Conservation (phyloP, 2,888 invertebrate genomes). For the Steinernema carpocapsae region DNA sequence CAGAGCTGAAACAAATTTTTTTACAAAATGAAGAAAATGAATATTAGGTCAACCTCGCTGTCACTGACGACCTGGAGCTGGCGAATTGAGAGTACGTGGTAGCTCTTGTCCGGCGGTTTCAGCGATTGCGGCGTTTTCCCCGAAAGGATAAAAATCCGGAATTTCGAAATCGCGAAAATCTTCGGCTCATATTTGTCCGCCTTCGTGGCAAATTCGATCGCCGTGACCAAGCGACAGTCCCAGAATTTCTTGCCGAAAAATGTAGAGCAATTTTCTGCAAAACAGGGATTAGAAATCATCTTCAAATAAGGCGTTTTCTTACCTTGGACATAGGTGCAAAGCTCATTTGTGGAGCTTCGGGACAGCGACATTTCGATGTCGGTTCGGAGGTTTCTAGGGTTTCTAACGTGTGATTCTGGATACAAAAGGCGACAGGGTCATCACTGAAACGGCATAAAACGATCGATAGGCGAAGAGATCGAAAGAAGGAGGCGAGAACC, state of each 20-base stretch:
- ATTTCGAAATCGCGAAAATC: slow-evolving; percentile 64
- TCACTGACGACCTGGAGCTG: slow-evolving; percentile 18
- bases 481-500: neutral
- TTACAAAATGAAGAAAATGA: neutral
- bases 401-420: slow-evolving; percentile 17
- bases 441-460: slow-evolving; percentile 5
- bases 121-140: slow-evolving; percentile 54
- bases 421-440: slow-evolving; percentile 4
- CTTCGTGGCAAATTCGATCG: slow-evolving; percentile 47
- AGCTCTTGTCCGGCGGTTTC: slow-evolving; percentile 14
- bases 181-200: slow-evolving; percentile 61
- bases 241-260: slow-evolving; percentile 67
- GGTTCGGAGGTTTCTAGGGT: too few species aligned
- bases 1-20: slow-evolving; percentile 9
- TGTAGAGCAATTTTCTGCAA: slow-evolving; percentile 60
- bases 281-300: slow-evolving; percentile 15
- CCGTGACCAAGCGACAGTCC: slow-evolving; percentile 58
- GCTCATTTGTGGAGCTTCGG: slow-evolving; percentile 59
- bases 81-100: slow-evolving; percentile 3
- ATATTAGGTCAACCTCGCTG: neutral
- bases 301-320: slow-evolving; percentile 40
- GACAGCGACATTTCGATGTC: slow-evolving; percentile 62
- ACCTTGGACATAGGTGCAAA: slow-evolving; percentile 63
- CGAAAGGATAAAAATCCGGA: slow-evolving; percentile 61
- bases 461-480: neutral